Base-by-base conservation (phyloP, 2,797 vertebrate species). In the Thunnus albacares region DNA sequence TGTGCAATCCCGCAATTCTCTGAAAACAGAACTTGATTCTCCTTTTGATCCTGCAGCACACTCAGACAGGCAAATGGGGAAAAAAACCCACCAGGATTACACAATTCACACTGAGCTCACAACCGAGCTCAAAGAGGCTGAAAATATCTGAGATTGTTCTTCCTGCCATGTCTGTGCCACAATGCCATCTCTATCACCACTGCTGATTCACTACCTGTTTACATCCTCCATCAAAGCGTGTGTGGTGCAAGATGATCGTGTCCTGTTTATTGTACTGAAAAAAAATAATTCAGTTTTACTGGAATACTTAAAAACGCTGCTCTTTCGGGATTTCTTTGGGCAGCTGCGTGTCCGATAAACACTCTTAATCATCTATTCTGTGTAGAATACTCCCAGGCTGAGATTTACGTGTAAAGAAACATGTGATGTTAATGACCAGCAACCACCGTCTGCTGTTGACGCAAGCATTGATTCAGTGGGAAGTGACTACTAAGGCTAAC, bases 131-230 rank as follows among this genome's bases (percentile, higher is more conserved):
- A 53, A 70, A 55, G n/a, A 64, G 41, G 79, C 75, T 67, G 59
- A 79, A 85, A 84, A 87, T 88, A 87, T 83, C 77, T 38, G 3
- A 68, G 69, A 57, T 15, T 72, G 73, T 81, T 77, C 72, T 90
- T 89, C 67, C 81, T 57, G 89, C 35, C 60, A 51, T 83, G 82
- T 87, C 82, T 66, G 63, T 52, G 56, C 69, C 75, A 81, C 86
- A 88, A 81, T 83, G 84, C 49, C 87, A 79, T 80, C 76, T 88
- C 69, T 71, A 81, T 87, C 86, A 66, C 43, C 22, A 57, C 77
- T 7, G 76, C 82, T 90, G 70, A 82, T 80, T 88, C 82, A 86
- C 84, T 90, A 82, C 89, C 85, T 93, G 90, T 92, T 95, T 90
- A 91, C 89, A 74, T 77, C 76, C 79, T 82, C 60, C 64, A 67